Base-by-base conservation (phyloP, 2,888 invertebrate genomes). In the Pteria penguin region DNA sequence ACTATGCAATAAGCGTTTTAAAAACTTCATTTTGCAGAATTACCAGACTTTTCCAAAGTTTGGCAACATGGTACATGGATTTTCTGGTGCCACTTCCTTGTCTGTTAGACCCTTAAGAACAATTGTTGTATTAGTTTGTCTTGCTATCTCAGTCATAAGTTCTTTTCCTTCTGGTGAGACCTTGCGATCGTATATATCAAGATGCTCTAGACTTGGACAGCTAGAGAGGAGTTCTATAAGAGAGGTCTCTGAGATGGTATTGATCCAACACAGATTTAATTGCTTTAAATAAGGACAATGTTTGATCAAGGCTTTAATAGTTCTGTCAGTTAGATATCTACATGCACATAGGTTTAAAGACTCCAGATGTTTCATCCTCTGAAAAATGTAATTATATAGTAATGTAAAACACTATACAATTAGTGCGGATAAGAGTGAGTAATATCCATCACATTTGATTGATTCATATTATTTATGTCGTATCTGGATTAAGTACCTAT, bases 301-400 rank as follows among this genome's bases (percentile, higher is more conserved):
- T 79, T 84, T 87, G 45, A 67, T 63, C 54, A 90, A 69, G 4
- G 85, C 78, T 4, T 73, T 67, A 14, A 89, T 55, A 3, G 86
- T 76, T 32, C 83, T 80, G 71, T 88, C 88, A 18, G 89, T 90
- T 29, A 91, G 45, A 78, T 90, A 88, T 63, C 82, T 82, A 79
- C 90, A 90, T 1, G 83, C 82, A 27, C 86, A 79, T 33, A 91
- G 66, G 75, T 85, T 89, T 18, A 91, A 75, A 2, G 83, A 84
- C 72, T 87, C 84, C 57, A 90, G 77, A 0, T 81, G 31, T 4
- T 84, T 80, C 18, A 90, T 72, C 79, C 88, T 89, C 90, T 90
- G 88, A 32, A 87, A 76, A 24, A 18, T 27, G 36, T 62, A 3
- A 8, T 36, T 31, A 14, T 1, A 1, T 14, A 22, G 31, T 58